These are phyloP conservation scores for Grantiella picta DNA, from an alignment of 2,113 vertebrate species.

Conservation along the genomic window DNA sequence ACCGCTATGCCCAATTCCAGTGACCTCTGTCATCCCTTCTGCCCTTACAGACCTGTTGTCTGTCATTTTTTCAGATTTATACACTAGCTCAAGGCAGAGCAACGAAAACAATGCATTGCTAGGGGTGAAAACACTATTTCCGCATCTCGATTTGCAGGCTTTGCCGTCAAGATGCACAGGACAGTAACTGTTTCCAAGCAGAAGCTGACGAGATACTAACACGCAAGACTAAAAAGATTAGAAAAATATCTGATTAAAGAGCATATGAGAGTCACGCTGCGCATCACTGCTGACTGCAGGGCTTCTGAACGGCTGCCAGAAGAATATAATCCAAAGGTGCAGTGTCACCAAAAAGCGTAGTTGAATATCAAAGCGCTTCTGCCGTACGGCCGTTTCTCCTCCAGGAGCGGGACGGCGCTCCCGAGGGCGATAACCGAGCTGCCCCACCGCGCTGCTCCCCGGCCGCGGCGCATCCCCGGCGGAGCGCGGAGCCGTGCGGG, in stretches of 20 bases:
- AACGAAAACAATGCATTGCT: neutral
- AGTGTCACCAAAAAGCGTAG: neutral
- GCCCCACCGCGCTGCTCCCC: neutral
- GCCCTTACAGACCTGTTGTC: neutral
- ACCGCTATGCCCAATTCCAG: neutral
- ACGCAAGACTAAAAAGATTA: neutral
- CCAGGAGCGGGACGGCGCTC: fast-evolving
- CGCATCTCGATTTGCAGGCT: neutral
- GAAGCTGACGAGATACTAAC: neutral
- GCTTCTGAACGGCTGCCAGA: neutral
- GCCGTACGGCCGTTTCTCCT: fast-evolving
- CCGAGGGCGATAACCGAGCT: fast-evolving
- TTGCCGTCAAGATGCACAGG: neutral
- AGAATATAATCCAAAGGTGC: neutral
- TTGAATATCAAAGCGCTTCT: fast-evolving
- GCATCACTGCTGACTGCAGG: neutral
- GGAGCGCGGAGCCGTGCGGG: neutral
- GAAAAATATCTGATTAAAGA: neutral
- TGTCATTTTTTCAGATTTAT: neutral
- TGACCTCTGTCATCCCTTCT: neutral
- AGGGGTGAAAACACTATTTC: neutral
- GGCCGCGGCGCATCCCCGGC: neutral
- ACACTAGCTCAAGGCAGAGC: neutral
- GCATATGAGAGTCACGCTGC: neutral
- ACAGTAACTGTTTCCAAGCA: neutral